phyloP scores from a whole-genome alignment of 2,888 invertebrate species.

The Hedychridium roseum region DNA sequence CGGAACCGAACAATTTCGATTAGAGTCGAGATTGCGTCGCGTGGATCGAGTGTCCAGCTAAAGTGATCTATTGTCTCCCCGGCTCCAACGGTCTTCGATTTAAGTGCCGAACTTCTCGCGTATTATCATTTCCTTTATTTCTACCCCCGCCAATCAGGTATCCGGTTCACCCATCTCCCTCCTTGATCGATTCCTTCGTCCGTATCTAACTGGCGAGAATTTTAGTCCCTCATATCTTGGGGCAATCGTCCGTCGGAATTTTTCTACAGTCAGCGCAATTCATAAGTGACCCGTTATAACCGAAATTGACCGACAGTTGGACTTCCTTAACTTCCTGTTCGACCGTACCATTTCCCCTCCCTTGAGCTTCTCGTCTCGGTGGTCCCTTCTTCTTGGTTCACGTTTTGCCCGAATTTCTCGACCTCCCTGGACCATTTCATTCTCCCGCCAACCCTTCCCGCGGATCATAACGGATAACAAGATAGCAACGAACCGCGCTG shows the following conservation, averaged over 20 bases:
- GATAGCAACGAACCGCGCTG: conserved; percentile 51
- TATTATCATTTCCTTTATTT: conserved; percentile 12
- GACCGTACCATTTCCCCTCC: conserved; percentile 10
- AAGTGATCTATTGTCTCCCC: conserved; percentile 45
- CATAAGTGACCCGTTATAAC: too few relatives aligned
- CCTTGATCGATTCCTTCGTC: too few relatives aligned
- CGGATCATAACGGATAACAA: conserved; percentile 49
- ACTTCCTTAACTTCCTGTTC: too few relatives aligned
- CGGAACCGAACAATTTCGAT: conserved; percentile 40
- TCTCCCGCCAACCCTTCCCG: conserved; percentile 11
- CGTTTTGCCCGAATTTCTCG: too few relatives aligned
- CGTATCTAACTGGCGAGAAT: too few relatives aligned
- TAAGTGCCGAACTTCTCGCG: conserved; percentile 26
- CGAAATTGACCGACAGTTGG: too few relatives aligned
- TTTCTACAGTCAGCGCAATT: too few relatives aligned
- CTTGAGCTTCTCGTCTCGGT: conserved; percentile 4
- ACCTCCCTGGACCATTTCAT: neutral
- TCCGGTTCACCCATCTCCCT: conserved; percentile 2
- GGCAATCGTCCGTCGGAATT: too few relatives aligned
- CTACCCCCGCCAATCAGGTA: conserved; percentile 1
- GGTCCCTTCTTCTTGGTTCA: neutral
- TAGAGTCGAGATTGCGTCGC: conserved; percentile 27
- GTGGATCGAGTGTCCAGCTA: conserved; percentile 37
- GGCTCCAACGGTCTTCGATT: conserved; percentile 24
- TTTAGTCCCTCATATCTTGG: too few relatives aligned